Evolutionary conservation across 2,797 vertebrate genomes (phyloP).

Genomic region (Menidia menidia): DNA sequence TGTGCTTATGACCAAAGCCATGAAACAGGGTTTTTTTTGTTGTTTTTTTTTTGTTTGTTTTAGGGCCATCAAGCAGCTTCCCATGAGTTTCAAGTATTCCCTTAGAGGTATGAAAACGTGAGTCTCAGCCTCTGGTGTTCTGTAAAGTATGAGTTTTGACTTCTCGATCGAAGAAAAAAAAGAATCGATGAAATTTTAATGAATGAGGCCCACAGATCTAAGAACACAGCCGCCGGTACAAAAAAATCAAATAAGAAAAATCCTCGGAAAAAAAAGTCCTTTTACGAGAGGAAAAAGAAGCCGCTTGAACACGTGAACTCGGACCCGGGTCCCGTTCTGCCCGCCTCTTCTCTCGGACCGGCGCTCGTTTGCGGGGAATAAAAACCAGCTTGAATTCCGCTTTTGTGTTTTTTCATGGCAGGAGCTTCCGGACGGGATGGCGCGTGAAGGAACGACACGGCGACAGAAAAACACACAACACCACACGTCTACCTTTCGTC

Average conservation of each 20-base stretch:
- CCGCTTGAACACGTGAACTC: not conserved
- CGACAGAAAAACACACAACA: not conserved
- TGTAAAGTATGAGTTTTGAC: slow-evolving; percentile 3
- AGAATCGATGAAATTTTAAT: slow-evolving; percentile 28
- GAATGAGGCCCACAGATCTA: slow-evolving; percentile 44
- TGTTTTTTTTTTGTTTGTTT: too few species aligned
- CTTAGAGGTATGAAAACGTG: slow-evolving; percentile 23
- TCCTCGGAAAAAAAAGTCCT: not conserved
- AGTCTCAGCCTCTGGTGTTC: slow-evolving; percentile 1
- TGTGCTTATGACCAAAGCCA: slow-evolving; percentile 60
- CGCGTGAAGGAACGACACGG: slow-evolving; percentile 7
- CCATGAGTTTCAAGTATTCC: slow-evolving; percentile 5
- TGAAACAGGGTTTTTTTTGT: not conserved
- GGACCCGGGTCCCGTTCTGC: too few species aligned
- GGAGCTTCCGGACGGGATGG: slow-evolving; percentile 21
- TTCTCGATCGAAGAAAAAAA: slow-evolving; percentile 5
- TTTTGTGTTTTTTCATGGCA: not conserved
- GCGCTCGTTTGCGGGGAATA: slow-evolving; percentile 21
- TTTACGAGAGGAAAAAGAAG: not conserved
- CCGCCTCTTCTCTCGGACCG: slow-evolving; percentile 20
- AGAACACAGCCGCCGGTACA: not conserved
- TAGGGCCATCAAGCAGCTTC: slow-evolving; percentile 17
- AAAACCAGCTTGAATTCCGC: slow-evolving; percentile 21
- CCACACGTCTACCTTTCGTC: slow-evolving; percentile 18
- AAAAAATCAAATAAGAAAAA: slow-evolving; percentile 1